A percentile compares a stretch with the other conserved stretches of the same genome.
Conservation (phyloP, 53 echinoderm and acorn worm genomes). For the Antedon mediterranea region DNA sequence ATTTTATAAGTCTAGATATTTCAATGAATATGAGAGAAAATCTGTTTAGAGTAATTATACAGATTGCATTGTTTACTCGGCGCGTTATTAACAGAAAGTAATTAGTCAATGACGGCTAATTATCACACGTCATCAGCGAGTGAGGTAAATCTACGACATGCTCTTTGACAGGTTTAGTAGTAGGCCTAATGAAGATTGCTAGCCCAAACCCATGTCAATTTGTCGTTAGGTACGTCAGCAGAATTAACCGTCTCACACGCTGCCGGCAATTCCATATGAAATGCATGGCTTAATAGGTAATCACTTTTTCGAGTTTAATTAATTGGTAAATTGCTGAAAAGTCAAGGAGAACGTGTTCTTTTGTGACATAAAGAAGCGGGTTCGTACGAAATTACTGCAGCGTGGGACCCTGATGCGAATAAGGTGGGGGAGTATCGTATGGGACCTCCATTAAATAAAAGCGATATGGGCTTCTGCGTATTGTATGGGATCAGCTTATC, state of each 20-base stretch:
- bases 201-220: neutral
- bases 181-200: neutral
- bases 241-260: neutral
- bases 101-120: neutral
- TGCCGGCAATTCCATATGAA: neutral
- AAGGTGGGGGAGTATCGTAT: no score
- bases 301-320: neutral
- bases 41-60: neutral
- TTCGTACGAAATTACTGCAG: no score
- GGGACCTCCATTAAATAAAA: no score
- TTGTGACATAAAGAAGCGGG: no score
- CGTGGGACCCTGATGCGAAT: no score
- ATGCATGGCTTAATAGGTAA: neutral
- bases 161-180: neutral
- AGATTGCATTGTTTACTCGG: neutral
- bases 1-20: neutral
- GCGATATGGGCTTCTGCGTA: no score
- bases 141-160: neutral
- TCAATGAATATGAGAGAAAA: neutral
- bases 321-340: neutral
- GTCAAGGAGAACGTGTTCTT: neutral
- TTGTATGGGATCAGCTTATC: no score
- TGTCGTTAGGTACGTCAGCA: neutral
- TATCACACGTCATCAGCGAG: neutral
- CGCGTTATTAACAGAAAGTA: neutral